phyloP scores from a whole-genome alignment of 2,888 invertebrate species.

The Synergus laeviventris region DNA sequence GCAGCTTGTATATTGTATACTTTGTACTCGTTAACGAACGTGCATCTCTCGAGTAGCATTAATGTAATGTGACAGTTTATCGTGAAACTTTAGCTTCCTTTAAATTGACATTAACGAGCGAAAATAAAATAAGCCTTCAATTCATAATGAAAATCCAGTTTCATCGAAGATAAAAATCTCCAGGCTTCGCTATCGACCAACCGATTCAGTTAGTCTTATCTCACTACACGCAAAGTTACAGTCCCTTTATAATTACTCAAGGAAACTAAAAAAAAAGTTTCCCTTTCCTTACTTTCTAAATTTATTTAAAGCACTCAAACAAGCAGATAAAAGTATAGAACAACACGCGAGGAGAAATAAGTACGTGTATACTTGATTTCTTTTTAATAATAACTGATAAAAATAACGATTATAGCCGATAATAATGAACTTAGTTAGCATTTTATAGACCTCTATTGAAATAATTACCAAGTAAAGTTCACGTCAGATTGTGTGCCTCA shows the following conservation, averaged over 20 bases:
- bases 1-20: not conserved
- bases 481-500: not conserved
- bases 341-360: not conserved
- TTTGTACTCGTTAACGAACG: constrained; percentile 12
- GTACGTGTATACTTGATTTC: not conserved
- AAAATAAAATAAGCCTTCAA: constrained; percentile 27
- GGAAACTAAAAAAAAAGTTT: not conserved
- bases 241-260: constrained; percentile 1
- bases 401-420: too few relatives aligned
- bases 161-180: constrained; percentile 23
- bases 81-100: constrained; percentile 12
- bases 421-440: too few relatives aligned
- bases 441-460: not conserved
- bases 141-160: constrained; percentile 38
- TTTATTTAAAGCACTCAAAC: constrained; percentile 23
- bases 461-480: not conserved
- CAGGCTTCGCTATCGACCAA: constrained; percentile 14
- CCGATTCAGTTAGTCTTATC: constrained; percentile 32
- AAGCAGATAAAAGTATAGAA: not conserved
- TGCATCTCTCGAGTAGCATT: not conserved
- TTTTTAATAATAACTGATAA: too few relatives aligned
- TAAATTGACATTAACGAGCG: constrained; percentile 31
- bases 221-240: constrained; percentile 23
- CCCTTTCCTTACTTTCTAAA: constrained; percentile 3
- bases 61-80: constrained; percentile 23